These are phyloP conservation scores for Burhinus bistriatus DNA, from an alignment of 2,113 vertebrate genomes.

Conservation along the genomic window DNA sequence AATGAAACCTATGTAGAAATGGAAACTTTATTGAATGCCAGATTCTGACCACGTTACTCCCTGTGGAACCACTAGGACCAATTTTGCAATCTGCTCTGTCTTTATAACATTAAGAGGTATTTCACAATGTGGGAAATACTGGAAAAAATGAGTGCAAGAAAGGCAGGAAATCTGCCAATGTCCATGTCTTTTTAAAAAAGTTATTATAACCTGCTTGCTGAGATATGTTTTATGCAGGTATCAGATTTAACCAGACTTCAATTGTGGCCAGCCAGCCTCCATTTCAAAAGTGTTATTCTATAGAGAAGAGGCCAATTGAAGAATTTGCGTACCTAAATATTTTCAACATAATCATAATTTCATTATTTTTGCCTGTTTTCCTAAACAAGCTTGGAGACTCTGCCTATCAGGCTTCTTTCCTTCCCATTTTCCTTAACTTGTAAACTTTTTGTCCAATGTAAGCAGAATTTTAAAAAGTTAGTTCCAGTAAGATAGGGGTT, in stretches of 20 bases:
- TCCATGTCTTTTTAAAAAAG: not conserved
- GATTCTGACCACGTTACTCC: constrained; percentile 30
- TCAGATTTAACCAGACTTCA: not conserved
- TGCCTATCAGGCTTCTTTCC: not conserved
- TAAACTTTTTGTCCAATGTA: not conserved
- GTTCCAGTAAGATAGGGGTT: not conserved
- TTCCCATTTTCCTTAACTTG: not conserved
- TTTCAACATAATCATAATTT: not conserved
- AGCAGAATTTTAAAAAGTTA: not conserved
- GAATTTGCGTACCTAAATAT: not conserved
- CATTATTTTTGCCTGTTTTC: not conserved
- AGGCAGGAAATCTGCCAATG: not conserved
- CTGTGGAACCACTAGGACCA: constrained; percentile 10
- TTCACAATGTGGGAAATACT: constrained; percentile 41
- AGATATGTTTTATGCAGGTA: not conserved
- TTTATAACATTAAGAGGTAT: constrained; percentile 29
- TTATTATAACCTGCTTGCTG: not conserved
- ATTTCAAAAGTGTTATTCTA: not conserved
- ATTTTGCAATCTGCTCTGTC: constrained; percentile 17
- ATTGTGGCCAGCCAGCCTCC: not conserved
- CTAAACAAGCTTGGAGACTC: not conserved
- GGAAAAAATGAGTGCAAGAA: constrained; percentile 23
- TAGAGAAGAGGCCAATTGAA: not conserved
- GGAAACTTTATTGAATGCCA: constrained; percentile 48
- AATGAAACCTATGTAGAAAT: constrained; percentile 50